Evolutionary conservation across 1,140 invertebrate species (phyloP), one percentile per base, ranked within the genome.

Genomic region (Leptinotarsa defecta): DNA sequence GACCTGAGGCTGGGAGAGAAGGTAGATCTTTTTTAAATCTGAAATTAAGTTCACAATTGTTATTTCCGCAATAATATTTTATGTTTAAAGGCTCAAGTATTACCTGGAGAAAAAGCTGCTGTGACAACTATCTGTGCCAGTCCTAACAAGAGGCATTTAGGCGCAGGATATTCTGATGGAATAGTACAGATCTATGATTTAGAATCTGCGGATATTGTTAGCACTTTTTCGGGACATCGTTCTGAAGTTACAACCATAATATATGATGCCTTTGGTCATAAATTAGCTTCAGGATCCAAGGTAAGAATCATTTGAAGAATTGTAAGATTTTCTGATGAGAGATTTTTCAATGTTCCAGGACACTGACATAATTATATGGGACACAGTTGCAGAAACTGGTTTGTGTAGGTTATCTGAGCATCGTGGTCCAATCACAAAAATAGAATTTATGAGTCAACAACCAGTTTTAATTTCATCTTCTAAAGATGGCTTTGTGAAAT

Each of bases 401-500:
- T 87, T 97, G 48, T 96, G 92, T 82, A 89, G 96, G 73, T 89
- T 99, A 67, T 93, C 91, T 83, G 98, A 97, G 0, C 98, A 99
- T 86, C 98, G 97, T 88, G 94, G 93, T 48, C 88, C 91, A 1
- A 89, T 99, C n/a, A 99, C 97, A 0, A 92, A 95, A 87, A 87
- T 95, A 0, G 82, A 88, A 13, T 99, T 99, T 84, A 90, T 98
- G 82, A 90, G 91, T 34, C 86, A 90, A 48, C 88, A 90, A 61
- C 92, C 96, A 81, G 91, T 96, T 79, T 83, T 98, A 17, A 89
- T 99, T 13, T 95, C 96, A 78, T 91, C 93, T 70, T 98, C 96
- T 3, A 98, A 96, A 86, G 98, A 99, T 86, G 94, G 94, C 17
- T 95, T 95, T 85, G 90, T 99, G 0, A 99, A 99, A 84, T 97